Conservation (phyloP, 2,888 invertebrate species). For the Spialia ferax region DNA sequence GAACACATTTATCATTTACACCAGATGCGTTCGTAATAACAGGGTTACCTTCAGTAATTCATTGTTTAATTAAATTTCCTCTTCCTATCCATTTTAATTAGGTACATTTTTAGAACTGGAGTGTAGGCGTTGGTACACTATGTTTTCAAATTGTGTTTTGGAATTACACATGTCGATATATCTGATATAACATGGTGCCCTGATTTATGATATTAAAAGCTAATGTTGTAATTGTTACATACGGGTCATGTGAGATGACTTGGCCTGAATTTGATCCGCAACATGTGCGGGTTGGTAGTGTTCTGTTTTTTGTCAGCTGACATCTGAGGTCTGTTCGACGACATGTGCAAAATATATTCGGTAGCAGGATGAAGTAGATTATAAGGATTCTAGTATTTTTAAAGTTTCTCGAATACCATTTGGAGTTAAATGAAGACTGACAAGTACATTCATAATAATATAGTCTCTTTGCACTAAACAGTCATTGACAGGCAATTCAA, state of each 20-base stretch:
- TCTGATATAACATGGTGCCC: not conserved
- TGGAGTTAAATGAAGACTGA: not conserved
- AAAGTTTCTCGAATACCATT: constrained; percentile 11
- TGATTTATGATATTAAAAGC: constrained; percentile 46
- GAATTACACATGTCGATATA: not conserved
- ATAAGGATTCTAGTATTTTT: constrained; percentile 57
- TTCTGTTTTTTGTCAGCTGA: constrained; percentile 79
- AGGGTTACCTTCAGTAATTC: constrained; percentile 69
- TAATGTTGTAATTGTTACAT: constrained; percentile 40
- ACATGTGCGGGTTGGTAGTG: constrained; percentile 66
- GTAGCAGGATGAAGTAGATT: constrained; percentile 61
- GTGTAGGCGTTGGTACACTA: constrained; percentile 60
- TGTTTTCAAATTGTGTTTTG: constrained; percentile 53
- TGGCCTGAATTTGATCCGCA: constrained; percentile 64
- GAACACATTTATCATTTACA: constrained; percentile 77
- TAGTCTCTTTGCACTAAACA: constrained; percentile 9
- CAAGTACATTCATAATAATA: constrained; percentile 8
- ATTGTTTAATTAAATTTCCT: constrained; percentile 76
- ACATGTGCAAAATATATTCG: constrained; percentile 77
- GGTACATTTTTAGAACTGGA: constrained; percentile 56
- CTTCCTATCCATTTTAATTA: constrained; percentile 61
- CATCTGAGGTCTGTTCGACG: constrained; percentile 69
- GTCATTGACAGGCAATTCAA: constrained; percentile 44
- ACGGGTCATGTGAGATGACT: constrained; percentile 57
- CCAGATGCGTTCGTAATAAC: constrained; percentile 80